Evolutionary conservation across 2,113 vertebrate genomes (phyloP).

Genomic region (Lethenteron reissneri): DNA sequence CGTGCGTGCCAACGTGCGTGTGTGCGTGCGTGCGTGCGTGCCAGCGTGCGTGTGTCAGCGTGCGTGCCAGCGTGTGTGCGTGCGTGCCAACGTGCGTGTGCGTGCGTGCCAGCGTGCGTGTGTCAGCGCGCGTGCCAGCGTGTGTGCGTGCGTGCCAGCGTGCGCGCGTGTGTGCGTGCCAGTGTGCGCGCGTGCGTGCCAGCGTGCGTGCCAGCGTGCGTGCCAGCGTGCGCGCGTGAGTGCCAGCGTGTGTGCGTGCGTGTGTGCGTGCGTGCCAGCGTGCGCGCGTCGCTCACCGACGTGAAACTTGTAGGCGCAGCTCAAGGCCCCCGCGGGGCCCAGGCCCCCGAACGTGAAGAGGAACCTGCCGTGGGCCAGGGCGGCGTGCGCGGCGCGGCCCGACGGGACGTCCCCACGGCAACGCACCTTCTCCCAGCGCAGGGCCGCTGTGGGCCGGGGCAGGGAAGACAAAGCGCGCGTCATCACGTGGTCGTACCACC

Average conservation of each 20-base stretch:
- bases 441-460: not conserved
- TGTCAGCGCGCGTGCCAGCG: not conserved
- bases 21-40: not conserved
- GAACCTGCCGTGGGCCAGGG: not conserved
- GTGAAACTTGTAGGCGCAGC: not conserved
- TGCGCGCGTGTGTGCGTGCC: not conserved
- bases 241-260: not conserved
- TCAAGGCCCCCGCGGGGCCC: not conserved
- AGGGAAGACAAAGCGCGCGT: not conserved
- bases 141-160: not conserved
- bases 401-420: not conserved
- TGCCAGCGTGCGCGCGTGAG: not conserved
- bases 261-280: not conserved
- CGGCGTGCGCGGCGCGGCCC: not conserved
- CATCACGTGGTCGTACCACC: too few relatives aligned
- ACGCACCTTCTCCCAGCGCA: not conserved
- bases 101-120: not conserved
- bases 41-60: not conserved
- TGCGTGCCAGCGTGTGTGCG: not conserved
- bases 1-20: not conserved
- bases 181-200: not conserved
- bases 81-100: not conserved
- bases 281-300: not conserved
- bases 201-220: too few relatives aligned
- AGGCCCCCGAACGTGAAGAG: not conserved